Evolutionary conservation across 2,888 invertebrate species (phyloP), one percentile per base, ranked within the genome.

Genomic region (Brenthis daphne): DNA sequence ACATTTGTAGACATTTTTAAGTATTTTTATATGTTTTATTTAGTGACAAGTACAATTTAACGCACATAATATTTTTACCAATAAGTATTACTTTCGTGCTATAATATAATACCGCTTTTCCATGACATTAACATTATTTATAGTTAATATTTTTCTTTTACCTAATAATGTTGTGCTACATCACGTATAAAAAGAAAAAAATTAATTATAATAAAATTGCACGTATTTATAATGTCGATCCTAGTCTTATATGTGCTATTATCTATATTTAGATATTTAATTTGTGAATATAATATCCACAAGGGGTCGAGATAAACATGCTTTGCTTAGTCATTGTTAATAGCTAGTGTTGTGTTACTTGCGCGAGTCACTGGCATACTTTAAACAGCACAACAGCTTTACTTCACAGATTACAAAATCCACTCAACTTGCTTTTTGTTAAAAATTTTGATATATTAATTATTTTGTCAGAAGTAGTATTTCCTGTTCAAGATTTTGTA

Each of bases 361-460:
- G 67, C 69, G 64, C 65, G 64, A 69, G 53, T 72, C 60, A 64
- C 64, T 66, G 61, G 64, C 67, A 48, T 64, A 29, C 16, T 13
- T 47, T 61, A 56, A 74, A 68, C 47, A 11, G 12, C 11, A 20
- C 67, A 63, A 50, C 47, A 64, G 55, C 57, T 64, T 70, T 55
- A 29, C 12, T 55, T 54, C 63, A 54, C 37, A 54, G 43, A 56
- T 57, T 37, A 54, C 37, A 64, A 66, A 55, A 60, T 71, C 73
- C 77, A 77, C 75, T 77, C 74, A 77, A 77, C 77, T 77, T 77
- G 77, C 77, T 77, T 73, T 75, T 75, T 72, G 75, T 64, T 57
- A 43, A 11, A 16, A 29, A 63, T 33, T 58, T 12, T 43, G 14
- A 14, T 61, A 33, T 24, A 47, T 48, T 60, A n/a, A 29, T 60